Evolutionary conservation across 2,888 invertebrate genomes (phyloP), one percentile per base, ranked within the genome.

Genomic region (Dilophus febrilis): DNA sequence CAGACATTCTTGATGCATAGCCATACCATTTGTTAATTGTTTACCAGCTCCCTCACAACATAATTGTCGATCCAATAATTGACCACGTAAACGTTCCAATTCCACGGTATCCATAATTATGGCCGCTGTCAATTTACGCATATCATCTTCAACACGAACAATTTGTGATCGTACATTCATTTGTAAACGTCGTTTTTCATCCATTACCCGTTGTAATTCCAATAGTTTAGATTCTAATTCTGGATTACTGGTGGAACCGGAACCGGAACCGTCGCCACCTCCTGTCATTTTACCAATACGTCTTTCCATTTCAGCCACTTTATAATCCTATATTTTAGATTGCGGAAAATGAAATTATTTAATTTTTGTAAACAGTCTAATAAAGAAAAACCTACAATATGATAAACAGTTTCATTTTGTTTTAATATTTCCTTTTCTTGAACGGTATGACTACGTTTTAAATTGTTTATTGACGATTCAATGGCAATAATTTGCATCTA

Each of bases 401-500:
- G 61, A 47, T 78, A 77, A 8, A 72, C 59, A 1, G 67, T 58
- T 56, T 77, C 78, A 45, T 72, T 73, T 46, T 71, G 67, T 34
- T 52, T 63, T 48, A 64, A 62, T n/a, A 75, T 50, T 29, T 62
- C 63, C 42, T 61, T 66, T 48, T 69, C 64, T 10, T 47, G 44
- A 13, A 48, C 43, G 3, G 50, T 22, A 22, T 22, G 22, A 6
- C 22, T 8, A 22, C 29, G 11, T 29, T 29, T 29, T 13, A n/a
- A n/a, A n/a, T 13, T 13, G 12, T n/a, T 11, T n/a, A 29, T 29
- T 29, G 11, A 13, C 12, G 29, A 29, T 29, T 29, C 29, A n/a
- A 13, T 29, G 29, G 7, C 29, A 13, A 12, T 13, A n/a, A 29
- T 29, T n/a, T 11, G 13, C 11, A 29, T 29, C 29, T 29, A 13